Conservation (phyloP, 2,888 invertebrate genomes). For the Nudaria mundana region DNA sequence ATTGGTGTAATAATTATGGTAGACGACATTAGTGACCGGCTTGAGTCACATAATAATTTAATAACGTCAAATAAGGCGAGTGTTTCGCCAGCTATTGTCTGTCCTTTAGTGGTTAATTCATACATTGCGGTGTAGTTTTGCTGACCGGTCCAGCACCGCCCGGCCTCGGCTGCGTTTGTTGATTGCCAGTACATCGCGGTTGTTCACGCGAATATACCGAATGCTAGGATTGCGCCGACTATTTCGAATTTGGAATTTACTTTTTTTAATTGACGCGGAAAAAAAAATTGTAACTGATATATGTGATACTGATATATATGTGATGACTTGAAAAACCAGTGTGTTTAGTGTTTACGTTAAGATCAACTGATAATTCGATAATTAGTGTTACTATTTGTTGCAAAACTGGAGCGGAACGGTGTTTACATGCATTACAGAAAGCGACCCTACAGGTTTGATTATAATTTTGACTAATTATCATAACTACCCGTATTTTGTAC, state of each 20-base stretch:
- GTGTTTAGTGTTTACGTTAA: conserved; percentile 35
- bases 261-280: no score
- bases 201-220: conserved; percentile 50
- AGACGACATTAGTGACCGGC: conserved; percentile 16
- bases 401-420: conserved; percentile 77
- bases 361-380: conserved; percentile 38
- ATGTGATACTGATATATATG: no score
- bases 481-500: no score
- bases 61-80: conserved; percentile 53
- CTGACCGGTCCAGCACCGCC: conserved; percentile 52
- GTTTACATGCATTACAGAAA: conserved; percentile 80
- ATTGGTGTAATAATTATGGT: no score
- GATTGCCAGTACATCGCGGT: conserved; percentile 63
- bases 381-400: conserved; percentile 49
- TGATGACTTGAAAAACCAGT: conserved; percentile 39
- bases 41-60: conserved; percentile 62
- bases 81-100: conserved; percentile 51
- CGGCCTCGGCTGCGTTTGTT: conserved; percentile 48
- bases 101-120: conserved; percentile 57
- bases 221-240: conserved; percentile 25
- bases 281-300: no score
- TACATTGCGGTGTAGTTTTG: conserved; percentile 43
- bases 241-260: conserved; percentile 28
- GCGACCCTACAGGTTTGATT: conserved; percentile 72
- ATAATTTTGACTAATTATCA: conserved; percentile 7